Evolutionary conservation across 1,140 invertebrate genomes (phyloP), one percentile per base, ranked within the genome.

Genomic region (Littorina saxatilis): DNA sequence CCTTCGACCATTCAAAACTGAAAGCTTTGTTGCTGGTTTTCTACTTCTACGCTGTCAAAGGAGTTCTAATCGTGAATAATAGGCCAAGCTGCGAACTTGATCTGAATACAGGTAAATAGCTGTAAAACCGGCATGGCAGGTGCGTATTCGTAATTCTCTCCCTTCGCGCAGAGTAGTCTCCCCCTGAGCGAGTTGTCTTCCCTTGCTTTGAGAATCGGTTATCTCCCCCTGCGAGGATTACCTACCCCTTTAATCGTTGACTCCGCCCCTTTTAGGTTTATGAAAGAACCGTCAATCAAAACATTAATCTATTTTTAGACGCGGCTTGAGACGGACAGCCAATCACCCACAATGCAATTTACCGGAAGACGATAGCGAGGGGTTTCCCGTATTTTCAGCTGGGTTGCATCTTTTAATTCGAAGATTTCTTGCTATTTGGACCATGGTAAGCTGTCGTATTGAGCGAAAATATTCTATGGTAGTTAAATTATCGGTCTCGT

Each of bases 281-380:
- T 68, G 27, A 68, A 68, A 39, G 13, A 39, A 15, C 32, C 35
- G 66, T 68, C 66, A 73, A 73, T 52, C 70, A 50, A 73, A 73
- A 29, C 70, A 73, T 73, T 63, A 78, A 78, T 40, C 76, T 78
- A 78, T 78, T 78, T 78, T 63, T 78, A 78, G 76, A 78, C 15
- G 15, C 40, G 55, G 55, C n/a, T 40, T 58, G 55, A 58, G 55
- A 78, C 35, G 76, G 70, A 73, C 76, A 78, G 76, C 76, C 76
- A 78, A 78, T 78, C 76, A 78, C 76, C 76, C 76, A 78, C 76
- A 78, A 78, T 78, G 76, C 76, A 78, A 78, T 63, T 78, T 58
- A 78, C 76, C 76, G 76, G 76, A 78, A 78, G 76, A 63, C 76
- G 27, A 78, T 63, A 52, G 58, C 55, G 11, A 63, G 58, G 76